These are phyloP conservation scores for Cyphomyrmex costatus DNA, from an alignment of 1,140 invertebrate genomes.

Conservation along the genomic window DNA sequence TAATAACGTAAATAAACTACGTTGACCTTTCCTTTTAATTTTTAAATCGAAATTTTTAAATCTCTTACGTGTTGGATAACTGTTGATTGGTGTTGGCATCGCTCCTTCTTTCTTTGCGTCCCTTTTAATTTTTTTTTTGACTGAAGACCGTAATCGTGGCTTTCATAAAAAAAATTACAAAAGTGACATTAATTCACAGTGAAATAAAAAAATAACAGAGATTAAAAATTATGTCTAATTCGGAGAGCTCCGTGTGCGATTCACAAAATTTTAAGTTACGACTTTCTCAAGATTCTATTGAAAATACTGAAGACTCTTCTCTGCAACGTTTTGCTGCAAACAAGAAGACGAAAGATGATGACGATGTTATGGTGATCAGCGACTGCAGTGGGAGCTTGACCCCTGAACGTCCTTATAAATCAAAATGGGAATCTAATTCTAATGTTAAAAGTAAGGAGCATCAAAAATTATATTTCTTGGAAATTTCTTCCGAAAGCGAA, in stretches of 20 bases:
- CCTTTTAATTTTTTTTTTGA: neutral
- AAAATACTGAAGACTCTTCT: conserved; percentile 44
- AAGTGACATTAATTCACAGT: neutral
- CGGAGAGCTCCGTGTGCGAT: neutral
- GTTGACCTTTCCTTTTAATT: neutral
- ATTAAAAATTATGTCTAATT: neutral
- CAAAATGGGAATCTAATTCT: neutral
- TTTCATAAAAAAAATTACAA: neutral
- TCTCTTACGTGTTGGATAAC: too few relatives aligned
- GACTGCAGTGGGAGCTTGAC: conserved; percentile 67
- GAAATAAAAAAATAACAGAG: neutral
- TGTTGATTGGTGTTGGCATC: conserved; percentile 4
- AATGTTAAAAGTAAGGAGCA: neutral
- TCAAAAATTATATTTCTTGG: neutral
- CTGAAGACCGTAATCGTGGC: neutral
- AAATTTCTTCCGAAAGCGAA: conserved; percentile 22
- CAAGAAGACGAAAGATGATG: conserved; percentile 6
- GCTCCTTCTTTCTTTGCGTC: neutral
- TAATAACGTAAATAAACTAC: neutral
- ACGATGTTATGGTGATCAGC: conserved; percentile 71
- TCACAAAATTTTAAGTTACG: conserved; percentile 70
- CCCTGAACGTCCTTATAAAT: conserved; percentile 7
- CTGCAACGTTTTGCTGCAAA: neutral
- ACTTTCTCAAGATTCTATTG: conserved; percentile 62
- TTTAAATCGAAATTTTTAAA: neutral